A percentile compares a stretch with the other conserved stretches of the same genome.
These are phyloP conservation scores for Hartigia nigra DNA, from an alignment of 2,888 invertebrate species.

Conservation along the genomic window DNA sequence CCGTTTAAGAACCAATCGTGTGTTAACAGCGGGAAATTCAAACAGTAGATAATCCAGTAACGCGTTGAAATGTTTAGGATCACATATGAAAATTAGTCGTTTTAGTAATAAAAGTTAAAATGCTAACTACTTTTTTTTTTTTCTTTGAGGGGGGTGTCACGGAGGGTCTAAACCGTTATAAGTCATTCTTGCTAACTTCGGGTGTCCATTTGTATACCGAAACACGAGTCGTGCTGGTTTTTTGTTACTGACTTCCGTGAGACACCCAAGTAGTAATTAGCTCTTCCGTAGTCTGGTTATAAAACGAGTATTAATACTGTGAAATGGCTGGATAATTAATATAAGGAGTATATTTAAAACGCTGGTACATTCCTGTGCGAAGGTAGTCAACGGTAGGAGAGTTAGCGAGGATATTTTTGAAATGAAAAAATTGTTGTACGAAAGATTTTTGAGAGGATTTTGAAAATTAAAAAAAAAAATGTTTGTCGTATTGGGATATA, in stretches of 20 bases:
- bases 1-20: background rate
- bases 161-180: background rate
- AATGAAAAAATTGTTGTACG: background rate
- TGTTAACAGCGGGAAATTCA: background rate
- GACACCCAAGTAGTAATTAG: background rate
- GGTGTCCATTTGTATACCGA: background rate
- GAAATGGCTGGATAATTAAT: background rate
- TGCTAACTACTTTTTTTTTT: no score
- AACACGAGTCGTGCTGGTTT: background rate
- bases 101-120: background rate
- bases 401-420: background rate
- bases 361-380: background rate
- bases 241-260: background rate
- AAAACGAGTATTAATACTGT: background rate
- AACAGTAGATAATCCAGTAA: background rate
- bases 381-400: background rate
- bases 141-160: rapidly evolving
- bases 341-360: background rate
- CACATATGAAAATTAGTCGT: background rate
- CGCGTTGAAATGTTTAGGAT: background rate
- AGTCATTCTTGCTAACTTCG: background rate
- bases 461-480: background rate
- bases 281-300: background rate
- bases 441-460: background rate
- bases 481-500: background rate